phyloP scores from a whole-genome alignment of 2,113 vertebrate species.

The Hippocampus barbouri region DNA sequence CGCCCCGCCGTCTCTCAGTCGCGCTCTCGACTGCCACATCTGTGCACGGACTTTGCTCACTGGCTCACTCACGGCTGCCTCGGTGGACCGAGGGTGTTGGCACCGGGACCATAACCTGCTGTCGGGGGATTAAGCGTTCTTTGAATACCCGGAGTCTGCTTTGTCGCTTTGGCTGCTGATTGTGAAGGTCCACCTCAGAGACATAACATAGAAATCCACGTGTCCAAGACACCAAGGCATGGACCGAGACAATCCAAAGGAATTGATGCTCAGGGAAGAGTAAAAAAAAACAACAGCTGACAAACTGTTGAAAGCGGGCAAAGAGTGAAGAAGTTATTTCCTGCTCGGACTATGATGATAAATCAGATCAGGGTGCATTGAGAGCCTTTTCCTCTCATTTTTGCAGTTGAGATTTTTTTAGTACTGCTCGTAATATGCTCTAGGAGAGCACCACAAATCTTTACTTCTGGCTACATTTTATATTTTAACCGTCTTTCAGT shows the following conservation, averaged over 20 bases:
- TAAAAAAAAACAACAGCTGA: conserved; percentile 8
- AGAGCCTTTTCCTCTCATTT: conserved; percentile 26
- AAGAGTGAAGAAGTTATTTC: conserved; percentile 31
- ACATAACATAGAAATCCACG: conserved; percentile 41
- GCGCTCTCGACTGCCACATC: conserved; percentile 21
- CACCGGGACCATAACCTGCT: conserved; percentile 67
- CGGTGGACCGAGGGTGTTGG: conserved; percentile 50
- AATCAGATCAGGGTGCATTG: conserved; percentile 14
- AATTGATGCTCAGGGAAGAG: conserved; percentile 32
- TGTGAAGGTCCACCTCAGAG: conserved; percentile 35
- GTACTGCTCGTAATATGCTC: conserved; percentile 33
- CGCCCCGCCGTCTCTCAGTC: conserved; percentile 12
- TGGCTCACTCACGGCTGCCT: conserved; percentile 42
- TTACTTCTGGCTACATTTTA: conserved; percentile 18
- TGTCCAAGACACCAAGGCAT: conserved; percentile 41
- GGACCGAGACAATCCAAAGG: conserved; percentile 32
- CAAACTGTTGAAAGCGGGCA: conserved; percentile 5
- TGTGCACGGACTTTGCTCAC: conserved; percentile 52
- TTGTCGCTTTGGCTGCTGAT: conserved; percentile 58
- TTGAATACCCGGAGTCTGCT: conserved; percentile 52
- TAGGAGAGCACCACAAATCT: conserved; percentile 47
- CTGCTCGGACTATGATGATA: conserved; percentile 15
- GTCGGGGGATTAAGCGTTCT: conserved; percentile 56
- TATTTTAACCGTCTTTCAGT: conserved; percentile 16
- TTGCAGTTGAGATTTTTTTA: conserved; percentile 29